Base-by-base conservation (phyloP, 2,113 vertebrate species). In the Arvicanthis niloticus region DNA sequence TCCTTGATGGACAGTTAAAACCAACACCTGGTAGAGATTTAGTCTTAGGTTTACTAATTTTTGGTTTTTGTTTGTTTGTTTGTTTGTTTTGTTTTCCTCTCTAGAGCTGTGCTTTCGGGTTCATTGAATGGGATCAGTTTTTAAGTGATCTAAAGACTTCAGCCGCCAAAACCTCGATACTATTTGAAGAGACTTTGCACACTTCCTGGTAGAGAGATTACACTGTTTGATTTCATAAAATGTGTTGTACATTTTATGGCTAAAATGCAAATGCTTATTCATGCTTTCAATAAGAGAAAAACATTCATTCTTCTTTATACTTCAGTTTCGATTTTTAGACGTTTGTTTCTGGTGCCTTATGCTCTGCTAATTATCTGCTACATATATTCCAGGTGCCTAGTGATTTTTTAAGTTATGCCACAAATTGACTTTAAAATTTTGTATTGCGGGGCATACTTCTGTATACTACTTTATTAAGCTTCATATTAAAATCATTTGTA, bases 221-320 rank as follows among this genome's bases (percentile, higher is more conserved):
- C 17, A 60, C 26, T 53, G 53, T 16, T 53, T 53, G n/a, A 48
- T 89, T 77, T 51, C 58, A 17, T 77, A 85, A 82, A 94, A n/a
- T 53, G 73, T 84, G 19, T 78, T 93, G 16, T 76, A 73, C 11
- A 82, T 68, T 91, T 97, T 72, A 78, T 45, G 67, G 48, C 37
- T 89, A 93, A 96, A 91, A 87, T 77, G 22, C 68, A 84, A 93
- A 95, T 89, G 60, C 45, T 82, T 84, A 89, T 93, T 89, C 45
- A 77, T 82, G 34, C 29, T 40, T 89, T 91, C 42, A 73, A 40
- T 70, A 86, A 82, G 56, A 89, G n/a, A 93, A 90, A 85, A 95
- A 31, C 48, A 85, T 40, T 95, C 48, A 85, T n/a, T 76, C 91
- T 80, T 92, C 81, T 91, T 91, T 81, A 72, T 86, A 37, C 42